Evolutionary conservation across 2,888 invertebrate genomes (phyloP).

Genomic region (Tetragonula carbonaria): DNA sequence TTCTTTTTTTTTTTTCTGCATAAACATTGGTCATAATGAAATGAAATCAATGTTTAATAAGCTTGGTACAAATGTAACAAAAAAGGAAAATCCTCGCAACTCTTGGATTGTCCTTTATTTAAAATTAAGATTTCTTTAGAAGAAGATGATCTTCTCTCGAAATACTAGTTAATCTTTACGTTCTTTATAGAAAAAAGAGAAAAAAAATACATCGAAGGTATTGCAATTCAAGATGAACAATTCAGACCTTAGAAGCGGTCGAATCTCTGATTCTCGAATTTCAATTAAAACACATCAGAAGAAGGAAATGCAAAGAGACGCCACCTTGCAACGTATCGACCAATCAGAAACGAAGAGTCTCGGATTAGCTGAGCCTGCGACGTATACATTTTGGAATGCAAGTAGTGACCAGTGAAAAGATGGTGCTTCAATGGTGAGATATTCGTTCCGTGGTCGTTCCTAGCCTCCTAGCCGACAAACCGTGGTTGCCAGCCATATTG

Average conservation of each 20-base stretch:
- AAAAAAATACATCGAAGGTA: not conserved
- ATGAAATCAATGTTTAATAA: not conserved
- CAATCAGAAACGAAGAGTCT: constrained; percentile 45
- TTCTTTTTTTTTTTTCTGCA: not conserved
- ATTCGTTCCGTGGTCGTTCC: constrained; percentile 73
- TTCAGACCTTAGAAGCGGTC: not conserved
- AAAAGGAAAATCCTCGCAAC: not conserved
- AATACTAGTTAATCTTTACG: not conserved
- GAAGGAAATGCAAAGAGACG: constrained; percentile 59
- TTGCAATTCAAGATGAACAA: not conserved
- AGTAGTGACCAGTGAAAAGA: constrained; percentile 68
- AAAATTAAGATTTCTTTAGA: not conserved
- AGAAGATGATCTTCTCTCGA: not conserved
- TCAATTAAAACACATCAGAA: constrained; percentile 29
- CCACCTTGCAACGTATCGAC: constrained; percentile 41
- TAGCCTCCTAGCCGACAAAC: constrained; percentile 72
- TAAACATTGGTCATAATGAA: not conserved
- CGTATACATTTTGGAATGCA: constrained; percentile 68
- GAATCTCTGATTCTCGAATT: not conserved
- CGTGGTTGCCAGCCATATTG: constrained; percentile 81
- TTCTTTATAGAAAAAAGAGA: not conserved
- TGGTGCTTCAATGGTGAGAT: constrained; percentile 71
- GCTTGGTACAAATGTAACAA: not conserved
- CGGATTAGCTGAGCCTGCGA: constrained; percentile 42
- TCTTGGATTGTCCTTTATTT: not conserved